Percentiles rank a stretch among this genome's conserved stretches.
Evolutionary conservation across 2,113 vertebrate genomes (phyloP).

Genomic region (Otis tarda): DNA sequence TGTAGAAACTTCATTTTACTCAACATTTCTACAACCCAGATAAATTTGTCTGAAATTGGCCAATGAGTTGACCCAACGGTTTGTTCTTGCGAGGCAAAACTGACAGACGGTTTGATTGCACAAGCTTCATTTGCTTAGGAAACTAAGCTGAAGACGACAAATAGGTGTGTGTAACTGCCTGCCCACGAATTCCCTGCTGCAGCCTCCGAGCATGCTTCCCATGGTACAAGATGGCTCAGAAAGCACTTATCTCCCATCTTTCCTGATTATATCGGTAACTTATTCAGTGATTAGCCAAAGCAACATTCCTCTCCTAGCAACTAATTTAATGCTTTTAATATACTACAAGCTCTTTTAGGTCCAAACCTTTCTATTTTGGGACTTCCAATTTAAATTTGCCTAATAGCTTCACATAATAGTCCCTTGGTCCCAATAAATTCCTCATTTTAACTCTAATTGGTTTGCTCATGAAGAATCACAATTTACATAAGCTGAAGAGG

Average conservation of each 20-base stretch:
- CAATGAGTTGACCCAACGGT: neutral
- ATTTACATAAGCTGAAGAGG: conserved; percentile 23
- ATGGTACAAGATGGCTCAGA: neutral
- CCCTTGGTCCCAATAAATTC: conserved; percentile 24
- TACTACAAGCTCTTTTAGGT: conserved; percentile 6
- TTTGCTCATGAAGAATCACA: conserved; percentile 46
- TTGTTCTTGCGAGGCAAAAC: neutral
- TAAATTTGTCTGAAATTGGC: neutral
- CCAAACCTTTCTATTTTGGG: conserved; percentile 50
- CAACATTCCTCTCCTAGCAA: neutral
- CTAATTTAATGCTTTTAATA: conserved; percentile 12
- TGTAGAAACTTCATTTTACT: neutral
- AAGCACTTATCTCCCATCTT: neutral
- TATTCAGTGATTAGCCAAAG: neutral
- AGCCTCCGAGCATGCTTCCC: neutral
- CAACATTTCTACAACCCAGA: neutral
- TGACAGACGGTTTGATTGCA: neutral
- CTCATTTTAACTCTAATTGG: conserved; percentile 44
- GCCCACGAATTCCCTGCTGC: neutral
- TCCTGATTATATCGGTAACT: neutral
- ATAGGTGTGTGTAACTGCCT: neutral
- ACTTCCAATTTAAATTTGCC: conserved; percentile 18
- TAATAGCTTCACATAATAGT: conserved; percentile 31
- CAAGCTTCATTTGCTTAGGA: neutral
- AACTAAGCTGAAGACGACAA: neutral